These are phyloP conservation scores for Corythornis madagascariensis DNA, from an alignment of 2,113 vertebrate genomes.

Conservation along the genomic window DNA sequence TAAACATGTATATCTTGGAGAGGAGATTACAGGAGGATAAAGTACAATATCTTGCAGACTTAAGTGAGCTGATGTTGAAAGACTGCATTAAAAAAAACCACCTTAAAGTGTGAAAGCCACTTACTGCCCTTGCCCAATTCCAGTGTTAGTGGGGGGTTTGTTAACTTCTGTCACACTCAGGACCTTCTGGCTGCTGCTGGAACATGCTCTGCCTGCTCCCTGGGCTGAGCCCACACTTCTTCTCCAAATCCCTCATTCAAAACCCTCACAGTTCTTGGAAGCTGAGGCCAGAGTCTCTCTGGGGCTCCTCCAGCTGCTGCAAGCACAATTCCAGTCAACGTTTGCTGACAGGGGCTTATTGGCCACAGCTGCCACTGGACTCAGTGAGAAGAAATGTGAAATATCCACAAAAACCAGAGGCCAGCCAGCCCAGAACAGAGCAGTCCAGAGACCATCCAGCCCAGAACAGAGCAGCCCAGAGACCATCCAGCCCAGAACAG, in stretches of 20 bases:
- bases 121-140: neutral
- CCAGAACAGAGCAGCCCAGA: neutral
- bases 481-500: neutral
- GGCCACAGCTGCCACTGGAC: neutral
- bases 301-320: neutral
- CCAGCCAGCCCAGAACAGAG: neutral
- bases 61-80: slow-evolving; percentile 1
- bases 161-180: neutral
- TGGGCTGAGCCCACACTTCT: neutral
- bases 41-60: neutral
- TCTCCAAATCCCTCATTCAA: neutral
- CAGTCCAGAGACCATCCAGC: neutral
- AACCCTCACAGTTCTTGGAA: neutral
- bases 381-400: neutral
- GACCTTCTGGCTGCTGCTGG: neutral
- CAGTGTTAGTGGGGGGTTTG: neutral
- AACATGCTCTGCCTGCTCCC: neutral
- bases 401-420: neutral
- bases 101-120: neutral
- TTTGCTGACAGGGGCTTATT: neutral
- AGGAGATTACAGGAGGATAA: slow-evolving; percentile 37
- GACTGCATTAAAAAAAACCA: neutral
- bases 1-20: slow-evolving; percentile 17
- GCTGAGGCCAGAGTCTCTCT: neutral
- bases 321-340: neutral